Conservation (phyloP, 2,113 vertebrate species). For the Cnemophilus loriae region DNA sequence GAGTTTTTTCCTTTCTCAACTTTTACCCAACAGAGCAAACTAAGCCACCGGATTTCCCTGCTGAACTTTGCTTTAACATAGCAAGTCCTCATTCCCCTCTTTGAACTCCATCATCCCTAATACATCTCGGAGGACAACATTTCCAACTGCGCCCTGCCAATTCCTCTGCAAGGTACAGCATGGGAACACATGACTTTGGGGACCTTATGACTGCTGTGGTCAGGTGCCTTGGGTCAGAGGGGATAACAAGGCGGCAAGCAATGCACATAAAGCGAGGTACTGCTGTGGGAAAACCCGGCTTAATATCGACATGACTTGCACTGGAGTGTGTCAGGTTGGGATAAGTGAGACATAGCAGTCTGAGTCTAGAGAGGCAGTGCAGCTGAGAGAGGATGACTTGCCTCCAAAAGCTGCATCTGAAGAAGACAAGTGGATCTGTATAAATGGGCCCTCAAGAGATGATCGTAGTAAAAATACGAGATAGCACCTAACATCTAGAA, state of each 20-base stretch:
- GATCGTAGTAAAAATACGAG: not conserved
- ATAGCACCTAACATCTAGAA: not conserved
- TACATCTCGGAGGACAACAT: rapidly evolving
- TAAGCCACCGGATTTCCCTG: not conserved
- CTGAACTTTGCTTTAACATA: not conserved
- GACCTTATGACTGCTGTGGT: not conserved
- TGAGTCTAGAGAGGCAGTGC: not conserved
- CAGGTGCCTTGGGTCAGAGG: not conserved
- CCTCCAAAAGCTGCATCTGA: not conserved
- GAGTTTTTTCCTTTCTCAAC: not conserved
- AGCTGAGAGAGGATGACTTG: not conserved
- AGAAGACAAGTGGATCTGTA: not conserved
- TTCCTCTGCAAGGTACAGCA: not conserved
- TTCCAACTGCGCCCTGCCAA: not conserved
- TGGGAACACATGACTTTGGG: not conserved
- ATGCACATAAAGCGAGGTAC: not conserved
- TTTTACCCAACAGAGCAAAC: not conserved
- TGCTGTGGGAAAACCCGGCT: not conserved
- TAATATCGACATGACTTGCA: not conserved
- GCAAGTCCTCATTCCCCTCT: not conserved
- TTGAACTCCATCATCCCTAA: not conserved
- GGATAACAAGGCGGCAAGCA: not conserved
- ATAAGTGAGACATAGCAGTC: not conserved
- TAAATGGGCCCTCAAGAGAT: not conserved
- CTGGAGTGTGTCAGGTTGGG: not conserved